Evolutionary conservation across 2,797 vertebrate species (phyloP), one percentile per base, ranked within the genome.

Genomic region (Sebastes alutus): DNA sequence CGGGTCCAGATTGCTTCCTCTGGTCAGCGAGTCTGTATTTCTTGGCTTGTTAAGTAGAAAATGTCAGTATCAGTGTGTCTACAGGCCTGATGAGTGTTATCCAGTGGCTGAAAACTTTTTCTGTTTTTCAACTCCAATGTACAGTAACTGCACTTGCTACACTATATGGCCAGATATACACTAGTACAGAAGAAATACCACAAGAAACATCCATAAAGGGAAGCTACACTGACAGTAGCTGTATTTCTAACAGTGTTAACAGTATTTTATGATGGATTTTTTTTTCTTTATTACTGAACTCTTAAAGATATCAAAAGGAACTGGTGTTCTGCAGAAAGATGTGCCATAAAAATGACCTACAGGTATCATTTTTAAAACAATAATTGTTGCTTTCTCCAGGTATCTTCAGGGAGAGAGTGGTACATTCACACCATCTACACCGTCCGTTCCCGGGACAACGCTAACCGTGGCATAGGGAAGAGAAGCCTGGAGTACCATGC

Each of bases 401-500:
- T 97, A 60, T 94, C 96, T 35, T 82, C 95, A 46, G 97, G 96
- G 20, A 85, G 89, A 74, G 95, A 97, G 71, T 96, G 96, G 95
- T 97, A 92, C 88, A 96, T 95, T 82, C 96, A 97, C 83, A 89
- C 94, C 63, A 95, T 97, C 88, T 97, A 96, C 84, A 96, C 90
- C 0, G 93, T 97, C 49, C 88, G 86, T 16, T 96, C 94, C 7
- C 94, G 89, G 65, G 94, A 95, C 25, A 97, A 95, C 6, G 91
- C 95, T 2, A 94, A 92, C 87, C 93, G 95, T 30, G 94, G 93
- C 62, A 96, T 96, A 0, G 93, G 96, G 60, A 97, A 96, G 88
- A 94, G 96, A 60, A 97, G 96, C 67, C 83, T 96, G 55, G 96
- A 96, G 56, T 96, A 96, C 80, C 95, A 93, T 0, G 58, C 42